Evolutionary conservation across 2,113 vertebrate genomes (phyloP).

Genomic region (Bubo blakistoni): DNA sequence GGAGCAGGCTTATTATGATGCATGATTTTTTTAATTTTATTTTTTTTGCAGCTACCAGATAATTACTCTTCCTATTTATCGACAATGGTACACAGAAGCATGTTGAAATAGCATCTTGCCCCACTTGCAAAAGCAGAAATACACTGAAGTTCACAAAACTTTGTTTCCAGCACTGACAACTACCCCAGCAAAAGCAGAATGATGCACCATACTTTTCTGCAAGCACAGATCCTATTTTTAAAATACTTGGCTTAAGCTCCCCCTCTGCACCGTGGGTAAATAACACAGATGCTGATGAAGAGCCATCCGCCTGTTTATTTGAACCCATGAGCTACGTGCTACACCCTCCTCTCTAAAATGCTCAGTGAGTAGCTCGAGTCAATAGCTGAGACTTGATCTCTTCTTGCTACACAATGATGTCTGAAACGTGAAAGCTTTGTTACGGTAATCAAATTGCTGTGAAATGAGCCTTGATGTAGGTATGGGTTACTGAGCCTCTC

Average conservation of each 20-base stretch:
- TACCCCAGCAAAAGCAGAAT: not conserved
- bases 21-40: not conserved
- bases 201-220: not conserved
- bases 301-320: not conserved
- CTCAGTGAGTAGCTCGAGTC: not conserved
- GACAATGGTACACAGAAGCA: constrained; percentile 78
- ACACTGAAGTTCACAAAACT: not conserved
- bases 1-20: not conserved
- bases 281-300: not conserved
- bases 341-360: not conserved
- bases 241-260: not conserved
- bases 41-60: constrained; percentile 76
- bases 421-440: not conserved
- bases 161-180: not conserved
- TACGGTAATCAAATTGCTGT: rapidly evolving
- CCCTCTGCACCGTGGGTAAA: not conserved
- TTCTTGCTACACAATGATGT: rapidly evolving
- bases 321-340: not conserved
- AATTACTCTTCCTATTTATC: constrained; percentile 75
- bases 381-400: not conserved
- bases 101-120: constrained; percentile 74
- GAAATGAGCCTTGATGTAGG: not conserved
- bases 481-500: not conserved
- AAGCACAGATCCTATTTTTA: not conserved
- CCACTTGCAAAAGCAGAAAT: not conserved